phyloP scores from a whole-genome alignment of 2,797 vertebrate species.

The Schizothorax lantsangensis region DNA sequence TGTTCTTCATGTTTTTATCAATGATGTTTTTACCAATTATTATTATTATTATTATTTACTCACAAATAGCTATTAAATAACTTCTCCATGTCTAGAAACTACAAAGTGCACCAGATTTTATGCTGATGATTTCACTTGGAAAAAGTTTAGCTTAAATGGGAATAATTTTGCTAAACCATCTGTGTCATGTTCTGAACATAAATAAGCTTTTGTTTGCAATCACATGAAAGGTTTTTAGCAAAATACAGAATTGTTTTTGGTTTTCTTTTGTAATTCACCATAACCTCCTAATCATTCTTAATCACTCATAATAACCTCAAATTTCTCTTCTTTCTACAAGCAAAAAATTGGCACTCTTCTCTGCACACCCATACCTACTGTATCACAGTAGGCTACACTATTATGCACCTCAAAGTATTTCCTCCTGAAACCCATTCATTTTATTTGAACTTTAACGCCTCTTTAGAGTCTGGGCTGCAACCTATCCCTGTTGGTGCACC shows the following conservation, averaged over 20 bases:
- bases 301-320: not conserved
- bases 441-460: constrained; percentile 26
- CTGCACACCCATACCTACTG: constrained; percentile 15
- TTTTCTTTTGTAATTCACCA: not conserved
- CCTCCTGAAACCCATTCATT: constrained; percentile 21
- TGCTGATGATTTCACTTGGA: not conserved
- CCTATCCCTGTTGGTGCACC: constrained; percentile 8
- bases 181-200: not conserved
- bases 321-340: not conserved
- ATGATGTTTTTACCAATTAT: no score
- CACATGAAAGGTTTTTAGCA: not conserved
- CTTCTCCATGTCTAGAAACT: not conserved
- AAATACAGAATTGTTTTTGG: not conserved
- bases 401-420: constrained; percentile 24
- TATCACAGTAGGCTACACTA: constrained; percentile 11
- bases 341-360: not conserved
- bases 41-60: no score
- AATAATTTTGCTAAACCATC: not conserved
- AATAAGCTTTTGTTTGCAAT: not conserved
- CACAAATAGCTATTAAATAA: no score
- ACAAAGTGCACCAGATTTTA: not conserved
- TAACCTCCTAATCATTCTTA: not conserved
- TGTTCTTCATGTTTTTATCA: no score
- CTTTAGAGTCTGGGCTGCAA: constrained; percentile 3
- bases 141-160: not conserved